Conservation (phyloP, 2,113 vertebrate species). For the Pygoscelis adeliae region DNA sequence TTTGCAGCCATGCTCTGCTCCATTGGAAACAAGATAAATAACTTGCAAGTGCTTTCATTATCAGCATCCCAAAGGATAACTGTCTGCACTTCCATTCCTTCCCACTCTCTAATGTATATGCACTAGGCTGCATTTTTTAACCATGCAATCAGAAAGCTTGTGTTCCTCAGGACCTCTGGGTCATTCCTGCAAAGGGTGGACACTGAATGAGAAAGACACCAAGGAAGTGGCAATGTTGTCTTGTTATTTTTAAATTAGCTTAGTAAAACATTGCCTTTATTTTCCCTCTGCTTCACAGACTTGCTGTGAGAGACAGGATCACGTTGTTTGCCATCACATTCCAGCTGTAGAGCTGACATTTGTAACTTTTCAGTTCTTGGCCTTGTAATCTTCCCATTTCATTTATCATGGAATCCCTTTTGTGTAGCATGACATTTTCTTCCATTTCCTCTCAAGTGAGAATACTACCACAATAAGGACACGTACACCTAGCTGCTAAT, state of each 20-base stretch:
- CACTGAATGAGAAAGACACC: background rate
- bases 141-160: background rate
- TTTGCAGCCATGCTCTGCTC: background rate
- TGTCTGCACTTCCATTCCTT: background rate
- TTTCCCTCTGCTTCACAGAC: background rate
- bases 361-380: background rate
- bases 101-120: background rate
- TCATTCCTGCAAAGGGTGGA: background rate
- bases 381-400: background rate
- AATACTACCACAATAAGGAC: background rate
- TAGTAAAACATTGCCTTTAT: background rate
- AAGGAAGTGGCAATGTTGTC: background rate
- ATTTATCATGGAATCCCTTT: background rate
- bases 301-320: background rate
- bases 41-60: background rate
- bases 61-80: background rate
- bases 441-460: background rate
- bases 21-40: background rate
- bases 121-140: background rate
- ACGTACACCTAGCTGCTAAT: background rate
- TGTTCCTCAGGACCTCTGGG: background rate
- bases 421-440: background rate
- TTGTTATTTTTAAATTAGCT: background rate
- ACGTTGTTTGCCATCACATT: background rate
- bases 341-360: background rate